phyloP scores from a whole-genome alignment of 2,113 vertebrate species.

The Merops nubicus region DNA sequence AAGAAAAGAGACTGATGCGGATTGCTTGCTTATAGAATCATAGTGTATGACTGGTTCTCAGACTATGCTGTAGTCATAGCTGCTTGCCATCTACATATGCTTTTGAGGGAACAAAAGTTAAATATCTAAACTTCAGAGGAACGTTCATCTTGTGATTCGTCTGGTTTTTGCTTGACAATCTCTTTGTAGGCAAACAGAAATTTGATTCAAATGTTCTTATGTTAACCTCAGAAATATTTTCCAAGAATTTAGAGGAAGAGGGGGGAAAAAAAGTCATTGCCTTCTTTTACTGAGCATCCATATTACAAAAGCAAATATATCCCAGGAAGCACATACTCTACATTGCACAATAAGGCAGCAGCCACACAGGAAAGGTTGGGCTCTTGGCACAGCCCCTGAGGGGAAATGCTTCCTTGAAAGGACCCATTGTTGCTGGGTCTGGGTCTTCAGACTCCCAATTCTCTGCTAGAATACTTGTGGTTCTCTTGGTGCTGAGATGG shows the following conservation, averaged over 20 bases:
- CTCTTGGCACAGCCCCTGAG: slow-evolving; percentile 62
- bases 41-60: neutral
- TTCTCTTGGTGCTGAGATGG: slow-evolving; percentile 24
- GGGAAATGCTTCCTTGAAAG: slow-evolving; percentile 70
- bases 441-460: slow-evolving; percentile 31
- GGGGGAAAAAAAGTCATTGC: slow-evolving; percentile 58
- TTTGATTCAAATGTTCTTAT: slow-evolving; percentile 1
- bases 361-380: slow-evolving; percentile 70
- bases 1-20: neutral
- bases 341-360: slow-evolving; percentile 56
- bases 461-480: neutral
- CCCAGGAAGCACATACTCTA: slow-evolving; percentile 67
- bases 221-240: slow-evolving; percentile 59
- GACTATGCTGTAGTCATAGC: neutral
- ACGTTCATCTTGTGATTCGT: neutral
- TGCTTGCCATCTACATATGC: neutral
- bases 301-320: slow-evolving; percentile 67
- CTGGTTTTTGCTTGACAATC: neutral
- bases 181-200: neutral
- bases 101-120: neutral
- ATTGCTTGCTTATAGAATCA: neutral
- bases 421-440: slow-evolving; percentile 56
- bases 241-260: slow-evolving; percentile 63
- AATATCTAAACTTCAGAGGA: neutral
- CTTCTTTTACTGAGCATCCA: slow-evolving; percentile 62